Base-by-base conservation (phyloP, 1,140 invertebrate species). In the Drosophila nasuta region DNA sequence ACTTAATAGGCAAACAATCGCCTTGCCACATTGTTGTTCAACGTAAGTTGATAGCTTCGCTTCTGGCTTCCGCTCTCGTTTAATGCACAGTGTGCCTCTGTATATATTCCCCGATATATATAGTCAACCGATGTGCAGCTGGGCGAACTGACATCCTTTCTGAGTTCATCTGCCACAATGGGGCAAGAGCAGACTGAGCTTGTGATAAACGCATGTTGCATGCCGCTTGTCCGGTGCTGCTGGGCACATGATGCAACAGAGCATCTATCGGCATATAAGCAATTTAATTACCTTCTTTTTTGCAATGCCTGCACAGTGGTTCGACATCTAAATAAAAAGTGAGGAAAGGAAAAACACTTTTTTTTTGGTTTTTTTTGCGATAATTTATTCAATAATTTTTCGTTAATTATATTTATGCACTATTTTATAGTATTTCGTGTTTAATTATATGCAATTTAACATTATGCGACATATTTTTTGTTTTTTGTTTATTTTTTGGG, bases 101-200 rank as follows among this genome's bases (percentile, higher is more conserved):
- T 62, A 7, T 35, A 7, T 25, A 48, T 48, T 11, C 8, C 25
- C 41, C 8, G n/a, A 17, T 51, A 98, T 97, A 97, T 99, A 96
- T 97, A 38, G 35, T 33, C 33, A 8, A 10, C 95, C 80, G 97
- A 98, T 90, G 98, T 99, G 48, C 95, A 96, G 45, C 97, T 97
- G 91, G 98, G 98, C 4, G 98, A 98, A 20, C 97, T 96, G 5
- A 99, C 98, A 0, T 98, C 98, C 13, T 99, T 99, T 92, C 96
- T 7, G 98, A 98, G 30, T 96, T 97, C 7, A 97, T 99, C 93
- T 99, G 98, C 98, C 96, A 97, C 92, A 99, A 99, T 93, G 93
- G 64, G 95, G 97, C 92, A 94, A 10, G 7, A 4, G 38, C n/a
- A 95, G 17, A 98, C 97, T 10, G 96, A 98, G 68, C 7, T 10